Conservation (phyloP, 2,113 vertebrate genomes). For the Rhinopomastus cyanomelas region DNA sequence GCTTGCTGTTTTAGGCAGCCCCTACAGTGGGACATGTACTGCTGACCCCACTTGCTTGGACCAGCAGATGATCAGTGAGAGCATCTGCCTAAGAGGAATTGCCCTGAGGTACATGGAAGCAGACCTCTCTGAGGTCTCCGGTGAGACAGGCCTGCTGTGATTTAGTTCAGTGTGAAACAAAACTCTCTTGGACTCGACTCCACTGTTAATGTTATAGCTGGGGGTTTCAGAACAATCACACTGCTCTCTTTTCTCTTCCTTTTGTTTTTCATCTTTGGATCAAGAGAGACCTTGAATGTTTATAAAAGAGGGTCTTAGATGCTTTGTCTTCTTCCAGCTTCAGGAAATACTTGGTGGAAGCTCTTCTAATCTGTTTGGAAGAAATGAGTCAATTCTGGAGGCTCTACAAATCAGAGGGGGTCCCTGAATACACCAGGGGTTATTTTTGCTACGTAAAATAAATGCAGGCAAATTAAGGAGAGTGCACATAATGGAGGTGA, state of each 20-base stretch:
- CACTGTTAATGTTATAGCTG: not conserved
- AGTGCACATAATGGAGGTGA: not conserved
- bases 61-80: not conserved
- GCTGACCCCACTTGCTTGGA: accelerated
- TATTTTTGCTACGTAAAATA: not conserved
- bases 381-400: not conserved
- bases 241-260: accelerated
- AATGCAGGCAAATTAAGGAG: not conserved
- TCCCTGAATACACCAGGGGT: not conserved
- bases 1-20: not conserved
- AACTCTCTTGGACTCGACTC: not conserved
- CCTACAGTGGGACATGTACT: not conserved
- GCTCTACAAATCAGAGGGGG: not conserved
- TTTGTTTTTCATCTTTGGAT: not conserved
- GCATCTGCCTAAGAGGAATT: not conserved
- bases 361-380: not conserved
- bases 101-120: not conserved
- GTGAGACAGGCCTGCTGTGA: not conserved
- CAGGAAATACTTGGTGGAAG: not conserved
- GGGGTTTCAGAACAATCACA: not conserved
- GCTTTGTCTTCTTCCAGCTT: not conserved
- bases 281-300: not conserved
- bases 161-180: not conserved
- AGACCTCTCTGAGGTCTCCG: not conserved
- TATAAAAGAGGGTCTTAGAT: not conserved